A percentile compares a stretch with the other conserved stretches of the same genome.
Evolutionary conservation across 2,797 vertebrate species (phyloP).

Genomic region (Rhadinocentrus ornatus): DNA sequence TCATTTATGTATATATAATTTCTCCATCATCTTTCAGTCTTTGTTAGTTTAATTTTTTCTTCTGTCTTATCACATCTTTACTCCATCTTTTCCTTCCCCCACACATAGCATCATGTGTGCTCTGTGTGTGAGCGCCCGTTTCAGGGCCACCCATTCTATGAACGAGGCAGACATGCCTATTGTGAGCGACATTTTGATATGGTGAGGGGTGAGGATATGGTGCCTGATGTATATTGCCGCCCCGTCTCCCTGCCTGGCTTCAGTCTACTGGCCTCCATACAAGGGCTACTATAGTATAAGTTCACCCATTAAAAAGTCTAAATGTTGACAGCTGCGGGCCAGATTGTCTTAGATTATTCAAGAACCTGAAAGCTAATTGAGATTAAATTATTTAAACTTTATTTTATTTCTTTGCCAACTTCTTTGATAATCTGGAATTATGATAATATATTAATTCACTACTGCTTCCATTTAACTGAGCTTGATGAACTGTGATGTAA

Average conservation of each 20-base stretch:
- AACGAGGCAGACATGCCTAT: constrained; percentile 79
- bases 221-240: constrained; percentile 42
- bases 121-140: constrained; percentile 80
- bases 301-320: neutral
- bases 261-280: constrained; percentile 16
- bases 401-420: neutral
- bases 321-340: neutral
- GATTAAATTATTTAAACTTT: no score
- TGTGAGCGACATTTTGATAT: constrained; percentile 84
- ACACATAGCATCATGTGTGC: constrained; percentile 87
- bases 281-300: constrained; percentile 18
- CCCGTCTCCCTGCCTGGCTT: constrained; percentile 32
- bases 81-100: constrained; percentile 20
- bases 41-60: constrained; percentile 14
- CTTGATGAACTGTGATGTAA: neutral
- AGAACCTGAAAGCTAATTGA: no score
- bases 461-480: neutral
- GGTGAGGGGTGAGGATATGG: constrained; percentile 68
- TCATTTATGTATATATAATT: neutral
- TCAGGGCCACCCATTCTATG: constrained; percentile 80
- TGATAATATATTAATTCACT: neutral
- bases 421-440: neutral
- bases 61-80: constrained; percentile 12
- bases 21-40: neutral
- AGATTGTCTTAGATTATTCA: no score